These are phyloP conservation scores for Puffinus mauretanicus DNA, from an alignment of 2,113 vertebrate genomes.

Conservation along the genomic window DNA sequence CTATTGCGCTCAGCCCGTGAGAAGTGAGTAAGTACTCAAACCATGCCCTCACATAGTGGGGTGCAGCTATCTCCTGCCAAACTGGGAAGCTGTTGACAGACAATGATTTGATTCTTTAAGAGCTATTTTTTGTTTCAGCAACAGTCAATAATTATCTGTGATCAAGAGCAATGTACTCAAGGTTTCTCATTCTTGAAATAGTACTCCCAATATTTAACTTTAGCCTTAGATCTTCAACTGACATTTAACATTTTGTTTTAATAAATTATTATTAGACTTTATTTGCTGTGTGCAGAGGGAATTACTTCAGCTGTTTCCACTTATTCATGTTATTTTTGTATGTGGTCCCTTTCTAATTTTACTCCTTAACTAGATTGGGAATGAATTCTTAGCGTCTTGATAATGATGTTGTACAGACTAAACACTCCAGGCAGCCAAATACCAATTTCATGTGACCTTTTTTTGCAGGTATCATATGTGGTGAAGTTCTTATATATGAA, in stretches of 20 bases:
- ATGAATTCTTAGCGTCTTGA: constrained; percentile 30
- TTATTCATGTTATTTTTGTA: constrained; percentile 55
- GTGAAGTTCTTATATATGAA: constrained; percentile 20
- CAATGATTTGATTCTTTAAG: background rate
- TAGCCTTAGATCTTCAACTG: constrained; percentile 8
- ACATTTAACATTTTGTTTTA: constrained; percentile 36
- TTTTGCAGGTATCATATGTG: constrained; percentile 4
- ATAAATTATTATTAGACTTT: constrained; percentile 45
- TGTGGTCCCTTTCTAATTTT: constrained; percentile 58
- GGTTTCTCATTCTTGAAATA: background rate
- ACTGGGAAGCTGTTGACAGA: background rate
- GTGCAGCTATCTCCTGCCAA: background rate
- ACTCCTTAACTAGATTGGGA: constrained; percentile 12
- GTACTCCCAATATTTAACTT: background rate
- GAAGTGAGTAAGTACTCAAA: background rate
- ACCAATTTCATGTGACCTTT: constrained; percentile 15
- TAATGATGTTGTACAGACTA: constrained; percentile 14
- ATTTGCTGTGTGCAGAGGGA: constrained; percentile 39
- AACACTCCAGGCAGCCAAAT: constrained; percentile 31
- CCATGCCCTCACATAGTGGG: fast-evolving
- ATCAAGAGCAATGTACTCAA: background rate
- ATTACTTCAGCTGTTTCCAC: constrained; percentile 63
- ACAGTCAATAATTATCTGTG: background rate
- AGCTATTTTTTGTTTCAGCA: background rate
- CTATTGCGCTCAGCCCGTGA: background rate